Conservation (phyloP, 1,140 invertebrate species). For the Halesus radiatus region DNA sequence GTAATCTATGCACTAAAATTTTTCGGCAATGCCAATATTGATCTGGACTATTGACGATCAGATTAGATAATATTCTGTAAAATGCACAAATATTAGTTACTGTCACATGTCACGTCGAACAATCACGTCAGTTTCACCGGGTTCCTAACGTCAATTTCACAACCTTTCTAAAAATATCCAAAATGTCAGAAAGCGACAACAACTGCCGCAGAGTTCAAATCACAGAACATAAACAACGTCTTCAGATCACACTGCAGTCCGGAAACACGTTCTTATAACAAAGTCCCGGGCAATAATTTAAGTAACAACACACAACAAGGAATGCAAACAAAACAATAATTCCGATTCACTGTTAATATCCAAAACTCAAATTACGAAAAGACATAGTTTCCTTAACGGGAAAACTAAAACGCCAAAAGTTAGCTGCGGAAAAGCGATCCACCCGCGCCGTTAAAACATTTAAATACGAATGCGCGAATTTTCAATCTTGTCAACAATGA, state of each 20-base stretch:
- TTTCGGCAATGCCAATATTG: conserved; percentile 43
- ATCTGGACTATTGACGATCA: conserved; percentile 1
- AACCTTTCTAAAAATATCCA: conserved; percentile 35
- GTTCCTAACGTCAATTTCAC: conserved; percentile 1
- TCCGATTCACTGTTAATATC: not conserved
- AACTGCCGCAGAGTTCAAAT: not conserved
- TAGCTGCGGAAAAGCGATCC: not conserved
- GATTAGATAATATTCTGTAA: conserved; percentile 3
- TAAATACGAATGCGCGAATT: not conserved
- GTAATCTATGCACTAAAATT: conserved; percentile 32
- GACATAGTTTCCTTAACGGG: not conserved
- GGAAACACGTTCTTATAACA: not conserved
- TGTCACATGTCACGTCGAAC: conserved; percentile 2
- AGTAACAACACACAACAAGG: conserved; percentile 12
- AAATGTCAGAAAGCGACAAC: conserved; percentile 10
- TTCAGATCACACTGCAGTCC: not conserved
- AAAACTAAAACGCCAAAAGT: not conserved
- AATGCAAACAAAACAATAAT: not conserved
- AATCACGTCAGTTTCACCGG: not conserved
- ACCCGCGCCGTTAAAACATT: not conserved
- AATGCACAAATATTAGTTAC: not conserved
- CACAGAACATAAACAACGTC: conserved; percentile 28
- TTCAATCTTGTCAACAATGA: not conserved
- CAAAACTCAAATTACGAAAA: not conserved
- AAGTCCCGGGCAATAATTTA: not conserved